Evolutionary conservation across 2,888 invertebrate species (phyloP).

Genomic region (Hyppa rectilinea): DNA sequence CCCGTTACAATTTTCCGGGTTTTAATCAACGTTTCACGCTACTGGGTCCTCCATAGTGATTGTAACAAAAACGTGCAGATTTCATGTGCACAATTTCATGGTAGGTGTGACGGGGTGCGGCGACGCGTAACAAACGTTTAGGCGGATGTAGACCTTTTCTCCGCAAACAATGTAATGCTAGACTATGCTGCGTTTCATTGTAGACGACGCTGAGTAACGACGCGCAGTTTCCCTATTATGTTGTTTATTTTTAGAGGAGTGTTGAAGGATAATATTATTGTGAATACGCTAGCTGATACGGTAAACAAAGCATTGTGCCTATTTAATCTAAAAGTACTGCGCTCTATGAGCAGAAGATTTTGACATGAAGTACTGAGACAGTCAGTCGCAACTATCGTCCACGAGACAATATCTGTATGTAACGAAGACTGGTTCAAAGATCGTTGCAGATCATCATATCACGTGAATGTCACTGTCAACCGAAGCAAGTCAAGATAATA

Average conservation of each 20-base stretch:
- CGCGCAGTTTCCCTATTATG: constrained; percentile 17
- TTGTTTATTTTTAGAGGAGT: constrained; percentile 33
- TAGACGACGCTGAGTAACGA: constrained; percentile 20
- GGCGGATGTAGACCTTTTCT: constrained; percentile 59
- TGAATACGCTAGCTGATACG: not conserved
- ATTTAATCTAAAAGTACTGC: constrained; percentile 11
- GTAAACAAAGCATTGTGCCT: constrained; percentile 10
- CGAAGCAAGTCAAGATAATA: constrained; percentile 8
- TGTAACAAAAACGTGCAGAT: constrained; percentile 49
- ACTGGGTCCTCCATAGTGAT: constrained; percentile 14
- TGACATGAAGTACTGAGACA: not conserved
- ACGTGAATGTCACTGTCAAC: constrained; percentile 4
- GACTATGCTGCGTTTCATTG: constrained; percentile 32
- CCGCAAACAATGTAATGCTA: constrained; percentile 44
- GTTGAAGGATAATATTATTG: constrained; percentile 21
- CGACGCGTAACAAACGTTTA: constrained; percentile 58
- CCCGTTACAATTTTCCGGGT: constrained; percentile 19
- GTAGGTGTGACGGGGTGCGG: constrained; percentile 50
- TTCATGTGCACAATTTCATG: constrained; percentile 61
- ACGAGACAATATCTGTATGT: not conserved
- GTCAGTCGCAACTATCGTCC: not conserved
- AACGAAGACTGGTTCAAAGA: constrained; percentile 28
- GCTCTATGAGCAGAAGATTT: constrained; percentile 1
- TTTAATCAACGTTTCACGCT: constrained; percentile 46
- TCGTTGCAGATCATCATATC: constrained; percentile 1